These are phyloP conservation scores for Hylaeus volcanicus DNA, from an alignment of 1,140 invertebrate species.

Conservation along the genomic window DNA sequence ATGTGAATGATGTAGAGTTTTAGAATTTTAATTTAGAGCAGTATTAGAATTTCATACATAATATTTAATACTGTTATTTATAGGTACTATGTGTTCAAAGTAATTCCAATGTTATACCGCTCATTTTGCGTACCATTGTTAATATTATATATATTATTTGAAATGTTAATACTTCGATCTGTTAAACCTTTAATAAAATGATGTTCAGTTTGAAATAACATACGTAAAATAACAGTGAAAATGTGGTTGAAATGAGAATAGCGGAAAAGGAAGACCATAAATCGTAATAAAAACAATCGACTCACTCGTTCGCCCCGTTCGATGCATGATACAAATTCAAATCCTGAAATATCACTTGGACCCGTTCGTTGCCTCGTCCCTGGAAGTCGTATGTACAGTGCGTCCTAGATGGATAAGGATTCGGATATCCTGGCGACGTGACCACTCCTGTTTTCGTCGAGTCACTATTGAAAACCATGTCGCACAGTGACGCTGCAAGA, in stretches of 20 bases:
- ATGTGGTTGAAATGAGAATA: background rate
- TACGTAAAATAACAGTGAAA: background rate
- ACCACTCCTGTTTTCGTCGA: slow-evolving; percentile 90
- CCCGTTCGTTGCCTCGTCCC: slow-evolving; percentile 89
- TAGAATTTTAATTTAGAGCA: no score
- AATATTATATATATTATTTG: no score
- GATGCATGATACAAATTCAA: slow-evolving; percentile 84
- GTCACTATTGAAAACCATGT: slow-evolving; percentile 89
- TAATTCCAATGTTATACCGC: no score
- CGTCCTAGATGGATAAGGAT: slow-evolving; percentile 86
- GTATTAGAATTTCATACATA: no score
- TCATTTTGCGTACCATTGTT: no score
- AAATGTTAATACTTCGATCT: no score
- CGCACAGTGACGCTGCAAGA: slow-evolving; percentile 88
- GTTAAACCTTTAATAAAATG: no score
- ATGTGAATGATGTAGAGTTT: no score
- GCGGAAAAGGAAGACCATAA: background rate
- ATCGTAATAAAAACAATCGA: slow-evolving; percentile 40
- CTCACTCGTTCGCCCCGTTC: slow-evolving; percentile 84
- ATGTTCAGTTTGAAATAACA: no score
- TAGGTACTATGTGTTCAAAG: no score
- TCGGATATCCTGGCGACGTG: slow-evolving; percentile 88
- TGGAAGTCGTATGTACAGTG: slow-evolving; percentile 92
- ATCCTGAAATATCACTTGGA: slow-evolving; percentile 89
- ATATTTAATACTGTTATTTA: no score